Conservation (phyloP, 2,113 vertebrate species). For the Calyptomena viridis region DNA sequence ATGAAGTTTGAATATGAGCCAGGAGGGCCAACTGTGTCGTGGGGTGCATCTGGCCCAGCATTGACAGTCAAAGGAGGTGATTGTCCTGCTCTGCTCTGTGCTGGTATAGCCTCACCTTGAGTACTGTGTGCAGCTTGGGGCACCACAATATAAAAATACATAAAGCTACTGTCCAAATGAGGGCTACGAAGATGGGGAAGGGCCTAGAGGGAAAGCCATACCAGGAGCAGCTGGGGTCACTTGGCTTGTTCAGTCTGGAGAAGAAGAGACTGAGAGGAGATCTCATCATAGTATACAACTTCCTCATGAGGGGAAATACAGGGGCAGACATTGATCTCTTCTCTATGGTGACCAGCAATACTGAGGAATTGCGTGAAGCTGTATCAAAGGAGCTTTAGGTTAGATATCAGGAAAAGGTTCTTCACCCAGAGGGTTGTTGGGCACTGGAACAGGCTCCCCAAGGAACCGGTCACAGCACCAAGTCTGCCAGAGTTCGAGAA, state of each 20-base stretch:
- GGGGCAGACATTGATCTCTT: not conserved
- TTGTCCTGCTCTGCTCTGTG: fast-evolving
- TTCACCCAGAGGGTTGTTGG: not conserved
- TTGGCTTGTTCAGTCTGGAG: not conserved
- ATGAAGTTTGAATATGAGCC: not conserved
- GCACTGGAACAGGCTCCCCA: not conserved
- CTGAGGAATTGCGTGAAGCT: not conserved
- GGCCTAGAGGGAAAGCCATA: not conserved
- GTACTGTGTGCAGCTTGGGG: not conserved
- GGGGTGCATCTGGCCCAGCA: not conserved
- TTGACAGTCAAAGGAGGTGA: fast-evolving
- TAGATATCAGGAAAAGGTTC: not conserved
- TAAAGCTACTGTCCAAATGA: not conserved
- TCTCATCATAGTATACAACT: not conserved
- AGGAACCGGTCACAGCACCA: not conserved
- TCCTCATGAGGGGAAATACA: not conserved
- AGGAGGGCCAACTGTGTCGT: fast-evolving
- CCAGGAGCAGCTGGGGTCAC: not conserved
- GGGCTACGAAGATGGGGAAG: not conserved
- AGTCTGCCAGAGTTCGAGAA: not conserved
- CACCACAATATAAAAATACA: not conserved
- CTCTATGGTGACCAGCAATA: not conserved
- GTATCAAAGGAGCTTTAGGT: not conserved
- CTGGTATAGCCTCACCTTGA: fast-evolving
- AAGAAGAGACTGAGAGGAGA: not conserved